Conservation (phyloP, 2,113 vertebrate species). For the Hippolais icterina region DNA sequence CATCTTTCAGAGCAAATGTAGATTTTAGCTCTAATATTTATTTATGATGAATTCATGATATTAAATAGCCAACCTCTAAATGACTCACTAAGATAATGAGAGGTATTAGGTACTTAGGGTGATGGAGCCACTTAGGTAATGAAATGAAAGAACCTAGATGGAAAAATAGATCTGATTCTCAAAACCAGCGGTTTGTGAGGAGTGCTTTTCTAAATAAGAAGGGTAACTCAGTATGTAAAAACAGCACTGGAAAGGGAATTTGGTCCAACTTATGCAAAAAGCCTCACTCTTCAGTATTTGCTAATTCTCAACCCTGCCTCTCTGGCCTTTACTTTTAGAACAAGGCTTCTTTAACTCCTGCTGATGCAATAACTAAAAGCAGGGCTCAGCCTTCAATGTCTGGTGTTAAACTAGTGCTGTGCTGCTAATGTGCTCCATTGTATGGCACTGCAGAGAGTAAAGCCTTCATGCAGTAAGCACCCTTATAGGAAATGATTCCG, state of each 20-base stretch:
- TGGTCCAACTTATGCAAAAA: constrained; percentile 59
- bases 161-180: constrained; percentile 36
- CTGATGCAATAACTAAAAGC: constrained; percentile 51
- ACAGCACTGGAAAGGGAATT: constrained; percentile 52
- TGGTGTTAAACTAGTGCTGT: not conserved
- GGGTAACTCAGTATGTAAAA: constrained; percentile 32
- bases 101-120: constrained; percentile 35
- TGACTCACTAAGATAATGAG: constrained; percentile 45
- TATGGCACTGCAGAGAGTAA: not conserved
- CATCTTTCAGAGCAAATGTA: constrained; percentile 5
- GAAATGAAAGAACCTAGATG: constrained; percentile 1
- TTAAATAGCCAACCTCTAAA: not conserved
- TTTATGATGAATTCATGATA: constrained; percentile 48
- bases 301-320: constrained; percentile 11
- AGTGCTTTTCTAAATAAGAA: constrained; percentile 51
- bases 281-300: constrained; percentile 48
- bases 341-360: constrained; percentile 49
- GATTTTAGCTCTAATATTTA: constrained; percentile 40
- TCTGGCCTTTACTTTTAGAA: constrained; percentile 39
- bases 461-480: not conserved
- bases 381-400: not conserved
- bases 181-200: not conserved
- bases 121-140: constrained; percentile 49
- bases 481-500: constrained; percentile 43
- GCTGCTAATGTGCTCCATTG: not conserved